A percentile compares a stretch with the other conserved stretches of the same genome.
Conservation (phyloP, 2,797 vertebrate genomes). For the Sebastes oblongus region DNA sequence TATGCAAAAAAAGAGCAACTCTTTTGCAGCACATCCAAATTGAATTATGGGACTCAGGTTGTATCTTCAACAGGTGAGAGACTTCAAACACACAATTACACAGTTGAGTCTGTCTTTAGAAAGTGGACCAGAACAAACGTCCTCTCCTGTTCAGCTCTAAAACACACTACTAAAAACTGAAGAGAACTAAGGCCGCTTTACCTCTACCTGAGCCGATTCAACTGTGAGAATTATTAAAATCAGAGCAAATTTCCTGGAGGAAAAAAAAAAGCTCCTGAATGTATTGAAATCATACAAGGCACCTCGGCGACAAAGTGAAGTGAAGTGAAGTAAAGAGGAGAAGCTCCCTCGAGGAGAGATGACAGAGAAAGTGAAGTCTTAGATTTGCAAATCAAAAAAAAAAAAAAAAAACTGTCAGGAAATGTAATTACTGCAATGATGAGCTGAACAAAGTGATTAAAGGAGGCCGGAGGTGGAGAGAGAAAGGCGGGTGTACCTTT, state of each 20-base stretch:
- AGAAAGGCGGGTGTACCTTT: conserved; percentile 72
- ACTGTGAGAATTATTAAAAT: conserved; percentile 61
- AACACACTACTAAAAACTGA: conserved; percentile 22
- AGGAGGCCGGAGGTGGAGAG: conserved; percentile 54
- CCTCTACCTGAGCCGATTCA: conserved; percentile 49
- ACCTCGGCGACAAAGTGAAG: conserved; percentile 36
- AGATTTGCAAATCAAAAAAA: conserved; percentile 40
- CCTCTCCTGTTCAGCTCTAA: conserved; percentile 6
- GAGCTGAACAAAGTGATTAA: conserved; percentile 71
- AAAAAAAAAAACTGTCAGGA: conserved; percentile 34
- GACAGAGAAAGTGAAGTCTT: conserved; percentile 49
- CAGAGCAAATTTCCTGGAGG: conserved; percentile 37
- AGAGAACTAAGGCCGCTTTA: conserved; percentile 24
- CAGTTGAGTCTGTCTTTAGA: conserved; percentile 32
- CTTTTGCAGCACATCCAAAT: conserved; percentile 11
- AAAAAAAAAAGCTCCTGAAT: conserved; percentile 32
- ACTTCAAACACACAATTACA: conserved; percentile 54
- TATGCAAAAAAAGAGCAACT: neutral
- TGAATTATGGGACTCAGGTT: conserved; percentile 39
- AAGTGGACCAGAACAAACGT: conserved; percentile 38
- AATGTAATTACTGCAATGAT: conserved; percentile 71
- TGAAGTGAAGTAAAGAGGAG: conserved; percentile 19
- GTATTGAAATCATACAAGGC: conserved; percentile 45
- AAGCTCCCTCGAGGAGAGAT: conserved; percentile 45
- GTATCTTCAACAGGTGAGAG: conserved; percentile 34